Conservation (phyloP, 2,797 vertebrate genomes). For the Poliocrania exsul region DNA sequence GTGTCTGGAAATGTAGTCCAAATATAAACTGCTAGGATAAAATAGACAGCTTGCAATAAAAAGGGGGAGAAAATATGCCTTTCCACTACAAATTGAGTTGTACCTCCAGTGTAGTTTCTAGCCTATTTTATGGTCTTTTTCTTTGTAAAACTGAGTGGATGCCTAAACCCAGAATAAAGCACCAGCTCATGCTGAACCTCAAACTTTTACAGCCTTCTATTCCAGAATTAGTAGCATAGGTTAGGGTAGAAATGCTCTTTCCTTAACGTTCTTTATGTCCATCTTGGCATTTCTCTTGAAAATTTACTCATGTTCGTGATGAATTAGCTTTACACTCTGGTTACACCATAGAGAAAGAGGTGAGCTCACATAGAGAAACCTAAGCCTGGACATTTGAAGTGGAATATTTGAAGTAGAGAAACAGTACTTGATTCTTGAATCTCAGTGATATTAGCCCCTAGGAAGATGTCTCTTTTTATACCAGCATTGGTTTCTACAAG, state of each 20-base stretch:
- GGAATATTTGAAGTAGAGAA: neutral
- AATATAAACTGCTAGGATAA: neutral
- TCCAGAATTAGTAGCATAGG: neutral
- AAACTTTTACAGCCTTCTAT: neutral
- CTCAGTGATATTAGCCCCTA: neutral
- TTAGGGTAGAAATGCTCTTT: neutral
- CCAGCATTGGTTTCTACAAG: neutral
- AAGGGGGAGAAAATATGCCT: neutral
- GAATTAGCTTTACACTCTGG: neutral
- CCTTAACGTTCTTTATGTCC: neutral
- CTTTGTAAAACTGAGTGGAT: neutral
- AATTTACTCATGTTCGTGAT: neutral
- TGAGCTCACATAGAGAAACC: neutral
- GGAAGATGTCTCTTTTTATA: neutral
- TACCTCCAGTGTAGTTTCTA: neutral
- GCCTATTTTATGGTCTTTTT: neutral
- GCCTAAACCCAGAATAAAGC: accelerated
- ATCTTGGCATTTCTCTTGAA: neutral
- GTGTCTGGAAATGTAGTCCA: neutral
- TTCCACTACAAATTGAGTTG: neutral
- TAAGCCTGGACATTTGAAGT: neutral
- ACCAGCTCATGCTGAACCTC: neutral
- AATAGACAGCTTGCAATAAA: neutral
- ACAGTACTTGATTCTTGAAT: neutral
- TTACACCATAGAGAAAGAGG: neutral